Evolutionary conservation across 2,888 invertebrate species (phyloP), one percentile per base, ranked within the genome.

Genomic region (Drosophila hawaiiensis): DNA sequence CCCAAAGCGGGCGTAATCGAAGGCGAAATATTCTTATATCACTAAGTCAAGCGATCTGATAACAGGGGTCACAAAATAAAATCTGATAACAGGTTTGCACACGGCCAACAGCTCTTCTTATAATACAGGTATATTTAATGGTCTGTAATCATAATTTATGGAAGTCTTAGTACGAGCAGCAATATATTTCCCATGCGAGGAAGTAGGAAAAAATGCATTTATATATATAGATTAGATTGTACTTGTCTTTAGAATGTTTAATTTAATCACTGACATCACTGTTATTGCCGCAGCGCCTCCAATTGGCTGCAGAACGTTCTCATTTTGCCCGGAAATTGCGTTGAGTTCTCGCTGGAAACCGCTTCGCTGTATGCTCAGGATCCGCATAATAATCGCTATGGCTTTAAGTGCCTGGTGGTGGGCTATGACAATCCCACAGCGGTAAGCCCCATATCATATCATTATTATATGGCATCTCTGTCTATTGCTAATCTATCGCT

Each of bases 291-390:
- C 59, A 93, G 93, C 5, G 71, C 92, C 3, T 91, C 92, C 7
- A 91, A 93, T 66, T 99, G 99, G 99, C 97, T 99, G 0, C 96
- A 97, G 87, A 96, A 96, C 82, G 96, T 97, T 0, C 94, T 99
- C 19, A 94, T 98, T 68, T 94, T 99, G 49, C 98, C 99, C 41
- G 99, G 98, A 25, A 98, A 98, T 92, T 97, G 98, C 94, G 97
- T 99, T 0, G 96, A 98, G 88, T 98, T 99, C 93, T 98, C 98
- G 0, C 92, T 99, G 91, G 99, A 99, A 94, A 99, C 99, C 0
- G 98, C 99, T 0, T 97, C 99, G 0, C 97, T 99, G 92, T 99
- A 99, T 93, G 95, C 98, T 73, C 97, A 97, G 90, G 98, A 98
- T 93, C 98, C 97, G 80, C 96, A 97, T 89, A 96, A 96, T 1